Base-by-base conservation (phyloP, 2,113 vertebrate species). In the Protobothrops flavoviridis region DNA sequence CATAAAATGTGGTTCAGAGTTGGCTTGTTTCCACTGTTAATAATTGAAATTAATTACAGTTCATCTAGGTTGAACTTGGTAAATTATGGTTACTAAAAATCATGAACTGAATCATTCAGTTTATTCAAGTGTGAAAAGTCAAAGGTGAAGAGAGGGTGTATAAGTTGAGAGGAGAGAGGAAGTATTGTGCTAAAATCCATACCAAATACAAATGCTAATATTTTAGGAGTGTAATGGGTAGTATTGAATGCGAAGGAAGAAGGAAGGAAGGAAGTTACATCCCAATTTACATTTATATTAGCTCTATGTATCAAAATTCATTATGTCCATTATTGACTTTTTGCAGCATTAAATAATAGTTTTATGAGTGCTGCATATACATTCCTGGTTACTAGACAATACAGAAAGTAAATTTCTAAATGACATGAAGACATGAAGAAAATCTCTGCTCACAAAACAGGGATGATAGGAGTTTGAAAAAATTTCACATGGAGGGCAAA, bases 271-370 rank as follows among this genome's bases (percentile, higher is more conserved):
- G 2, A 81, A 20, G 0, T 39, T 43, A 21, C 1, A 39, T 81
- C 69, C 50, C 29, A 69, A 33, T 69, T 81, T 39, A 81, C 33
- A 81, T 39, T 39, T 52, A 39, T 24, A 53, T 52, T 33, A 39
- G 20, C n/a, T 23, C 17, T 81, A 29, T 91, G 2, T 81, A 4
- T 81, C 52, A 23, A 2, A 23, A 85, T 81, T 3, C 17, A 33
- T 3, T n/a, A 57, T 61, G 91, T 90, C 91, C 56, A 89, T 56
- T 93, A 86, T 69, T 6, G 43, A 92, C 94, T 90, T 61, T 23
- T 85, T 56, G 15, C 21, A 23, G 3, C 21, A 13, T 13, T 48
- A 26, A 48, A 48, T 26, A 29, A 52, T n/a, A 88, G 4, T 20
- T 29, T n/a, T 88, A 17, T 74, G 48, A 45, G 24, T 50, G n/a